Evolutionary conservation across 2,113 vertebrate genomes (phyloP).

Genomic region (Stigmatopora nigra): DNA sequence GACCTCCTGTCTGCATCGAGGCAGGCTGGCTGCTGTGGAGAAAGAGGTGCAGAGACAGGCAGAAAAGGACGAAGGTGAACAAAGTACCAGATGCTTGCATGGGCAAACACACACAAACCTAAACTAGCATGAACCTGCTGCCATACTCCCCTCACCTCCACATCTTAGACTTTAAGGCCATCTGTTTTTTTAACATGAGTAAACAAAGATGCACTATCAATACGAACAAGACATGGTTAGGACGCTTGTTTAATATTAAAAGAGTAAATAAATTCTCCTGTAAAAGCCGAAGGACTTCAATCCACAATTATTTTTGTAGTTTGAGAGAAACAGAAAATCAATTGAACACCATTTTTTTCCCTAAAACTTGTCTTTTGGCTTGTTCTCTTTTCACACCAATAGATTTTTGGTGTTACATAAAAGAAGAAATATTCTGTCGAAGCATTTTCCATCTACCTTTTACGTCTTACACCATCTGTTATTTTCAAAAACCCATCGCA

Average conservation of each 20-base stretch:
- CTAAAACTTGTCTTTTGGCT: neutral
- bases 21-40: conserved; percentile 58
- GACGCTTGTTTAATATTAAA: conserved; percentile 44
- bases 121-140: conserved; percentile 56
- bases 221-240: conserved; percentile 39
- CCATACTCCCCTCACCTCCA: conserved; percentile 37
- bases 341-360: conserved; percentile 2
- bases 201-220: conserved; percentile 64
- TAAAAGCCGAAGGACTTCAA: conserved; percentile 40
- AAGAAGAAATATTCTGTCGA: conserved; percentile 22
- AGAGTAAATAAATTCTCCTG: conserved; percentile 28
- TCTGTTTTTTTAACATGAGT: conserved; percentile 60
- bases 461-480: conserved; percentile 26
- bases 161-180: conserved; percentile 64
- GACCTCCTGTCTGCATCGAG: conserved; percentile 64
- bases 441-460: conserved; percentile 22
- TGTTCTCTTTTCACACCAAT: conserved; percentile 1
- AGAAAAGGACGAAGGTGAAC: conserved; percentile 63
- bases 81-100: conserved; percentile 55
- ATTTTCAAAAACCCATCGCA: conserved; percentile 17
- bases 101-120: conserved; percentile 48
- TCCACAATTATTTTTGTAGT: conserved; percentile 1
- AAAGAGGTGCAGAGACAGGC: conserved; percentile 56
- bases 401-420: conserved; percentile 12
- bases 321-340: conserved; percentile 3